phyloP scores from a whole-genome alignment of 2,888 invertebrate genomes.

The Melinopterus prodromus region DNA sequence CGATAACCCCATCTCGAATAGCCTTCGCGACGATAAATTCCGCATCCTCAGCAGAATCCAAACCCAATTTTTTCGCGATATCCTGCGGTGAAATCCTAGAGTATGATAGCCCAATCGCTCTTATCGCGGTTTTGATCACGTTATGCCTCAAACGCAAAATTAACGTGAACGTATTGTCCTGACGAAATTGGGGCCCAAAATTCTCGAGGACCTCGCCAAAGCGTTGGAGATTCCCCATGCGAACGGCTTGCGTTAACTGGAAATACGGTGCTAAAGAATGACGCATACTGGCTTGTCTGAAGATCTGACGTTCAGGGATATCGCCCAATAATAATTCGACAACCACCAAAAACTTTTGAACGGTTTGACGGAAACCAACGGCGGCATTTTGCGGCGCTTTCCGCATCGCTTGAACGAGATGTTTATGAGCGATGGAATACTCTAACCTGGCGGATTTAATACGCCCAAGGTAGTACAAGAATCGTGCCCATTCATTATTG shows the following conservation, averaged over 20 bases:
- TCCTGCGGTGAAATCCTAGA: slow-evolving; percentile 95
- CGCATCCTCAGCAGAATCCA: slow-evolving; percentile 97
- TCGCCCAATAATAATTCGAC: slow-evolving; percentile 96
- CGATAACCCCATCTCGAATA: slow-evolving; percentile 98
- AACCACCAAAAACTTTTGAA: slow-evolving; percentile 93
- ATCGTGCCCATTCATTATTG: slow-evolving; percentile 99
- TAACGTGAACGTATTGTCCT: slow-evolving; percentile 94
- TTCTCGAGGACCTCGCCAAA: slow-evolving; percentile 94
- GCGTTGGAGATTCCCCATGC: slow-evolving; percentile 91
- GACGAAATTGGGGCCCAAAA: slow-evolving; percentile 90
- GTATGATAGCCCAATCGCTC: slow-evolving; percentile 95
- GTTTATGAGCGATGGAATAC: slow-evolving; percentile 97
- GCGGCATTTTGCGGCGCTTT: slow-evolving; percentile 98
- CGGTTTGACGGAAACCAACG: slow-evolving; percentile 98
- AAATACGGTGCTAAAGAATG: slow-evolving; percentile 94
- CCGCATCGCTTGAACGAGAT: slow-evolving; percentile 91
- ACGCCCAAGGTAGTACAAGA: slow-evolving; percentile 94
- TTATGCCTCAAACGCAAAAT: slow-evolving; percentile 97
- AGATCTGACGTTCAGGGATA: slow-evolving; percentile 96
- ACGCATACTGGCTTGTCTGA: slow-evolving; percentile 89
- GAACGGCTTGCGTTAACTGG: slow-evolving; percentile 95
- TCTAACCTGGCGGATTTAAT: slow-evolving; percentile 98
- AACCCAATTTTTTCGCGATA: slow-evolving; percentile 90
- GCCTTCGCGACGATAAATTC: slow-evolving; percentile 99
- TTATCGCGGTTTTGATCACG: slow-evolving; percentile 97